Percentiles rank a stretch among this genome's conserved stretches.
Conservation (phyloP, 2,113 vertebrate genomes). For the Carollia perspicillata region DNA sequence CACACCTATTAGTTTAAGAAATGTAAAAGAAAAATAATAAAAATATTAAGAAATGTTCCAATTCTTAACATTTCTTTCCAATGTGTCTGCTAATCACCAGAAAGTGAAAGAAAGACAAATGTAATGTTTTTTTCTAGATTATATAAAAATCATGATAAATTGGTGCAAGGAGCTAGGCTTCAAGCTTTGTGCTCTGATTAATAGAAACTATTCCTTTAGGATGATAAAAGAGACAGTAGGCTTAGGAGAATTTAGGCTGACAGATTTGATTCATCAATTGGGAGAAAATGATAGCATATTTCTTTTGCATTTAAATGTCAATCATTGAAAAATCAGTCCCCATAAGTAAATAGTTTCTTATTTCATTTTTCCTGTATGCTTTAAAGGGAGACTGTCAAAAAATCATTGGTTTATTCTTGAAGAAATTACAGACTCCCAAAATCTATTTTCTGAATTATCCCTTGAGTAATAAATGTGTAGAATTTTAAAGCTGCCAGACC, state of each 20-base stretch:
- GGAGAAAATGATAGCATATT: slow-evolving; percentile 55
- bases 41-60: not conserved
- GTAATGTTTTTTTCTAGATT: not conserved
- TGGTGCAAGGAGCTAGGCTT: not conserved
- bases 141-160: not conserved
- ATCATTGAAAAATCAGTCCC: slow-evolving; percentile 39
- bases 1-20: not conserved
- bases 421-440: not conserved
- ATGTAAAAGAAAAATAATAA: not conserved
- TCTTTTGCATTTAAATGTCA: slow-evolving; percentile 48
- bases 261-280: not conserved
- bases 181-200: not conserved
- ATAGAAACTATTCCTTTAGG: not conserved
- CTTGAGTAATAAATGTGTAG: not conserved
- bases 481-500: not conserved
- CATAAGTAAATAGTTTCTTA: slow-evolving; percentile 52
- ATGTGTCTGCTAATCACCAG: not conserved
- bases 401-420: not conserved
- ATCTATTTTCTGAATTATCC: not conserved
- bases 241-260: slow-evolving; percentile 27
- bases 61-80: not conserved
- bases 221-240: not conserved
- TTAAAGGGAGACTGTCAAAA: slow-evolving; percentile 39
- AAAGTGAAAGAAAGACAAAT: not conserved
- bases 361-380: not conserved